Conservation (phyloP, 1,140 invertebrate genomes). For the Parapsyche elsis region DNA sequence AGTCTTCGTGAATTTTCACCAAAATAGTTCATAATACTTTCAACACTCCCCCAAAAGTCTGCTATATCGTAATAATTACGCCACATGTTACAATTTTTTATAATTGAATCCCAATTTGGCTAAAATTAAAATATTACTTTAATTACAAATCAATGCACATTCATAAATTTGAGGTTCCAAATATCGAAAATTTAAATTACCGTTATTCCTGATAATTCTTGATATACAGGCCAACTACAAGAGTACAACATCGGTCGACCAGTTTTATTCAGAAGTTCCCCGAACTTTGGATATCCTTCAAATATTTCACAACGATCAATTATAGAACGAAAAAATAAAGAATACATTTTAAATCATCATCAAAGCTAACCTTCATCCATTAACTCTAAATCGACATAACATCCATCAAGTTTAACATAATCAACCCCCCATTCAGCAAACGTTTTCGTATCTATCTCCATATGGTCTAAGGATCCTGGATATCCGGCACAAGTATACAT, state of each 20-base stretch:
- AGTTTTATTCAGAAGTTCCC: conserved; percentile 78
- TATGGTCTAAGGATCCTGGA: conserved; percentile 81
- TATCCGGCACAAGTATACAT: conserved; percentile 86
- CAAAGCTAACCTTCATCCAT: conserved; percentile 64
- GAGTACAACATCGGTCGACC: conserved; percentile 88
- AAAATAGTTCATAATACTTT: conserved; percentile 80
- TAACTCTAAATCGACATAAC: conserved; percentile 74
- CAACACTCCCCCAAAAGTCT: conserved; percentile 77
- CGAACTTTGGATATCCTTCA: conserved; percentile 80
- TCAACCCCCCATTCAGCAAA: conserved; percentile 92
- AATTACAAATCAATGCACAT: background rate
- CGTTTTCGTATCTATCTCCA: conserved; percentile 81
- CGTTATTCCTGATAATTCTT: conserved; percentile 59
- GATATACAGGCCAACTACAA: conserved; percentile 91
- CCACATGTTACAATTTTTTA: conserved; percentile 80
- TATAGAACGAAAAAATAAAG: too few relatives aligned
- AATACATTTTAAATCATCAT: too few relatives aligned
- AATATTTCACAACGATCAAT: background rate
- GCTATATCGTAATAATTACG: conserved; percentile 85
- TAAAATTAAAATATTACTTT: conserved; percentile 57
- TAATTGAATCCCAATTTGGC: conserved; percentile 70
- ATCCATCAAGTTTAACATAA: conserved; percentile 91
- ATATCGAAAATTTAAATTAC: conserved; percentile 7
- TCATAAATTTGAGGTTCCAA: background rate
- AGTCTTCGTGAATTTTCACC: conserved; percentile 77